phyloP scores from a whole-genome alignment of 2,888 invertebrate species.

The Odontocerum albicorne region DNA sequence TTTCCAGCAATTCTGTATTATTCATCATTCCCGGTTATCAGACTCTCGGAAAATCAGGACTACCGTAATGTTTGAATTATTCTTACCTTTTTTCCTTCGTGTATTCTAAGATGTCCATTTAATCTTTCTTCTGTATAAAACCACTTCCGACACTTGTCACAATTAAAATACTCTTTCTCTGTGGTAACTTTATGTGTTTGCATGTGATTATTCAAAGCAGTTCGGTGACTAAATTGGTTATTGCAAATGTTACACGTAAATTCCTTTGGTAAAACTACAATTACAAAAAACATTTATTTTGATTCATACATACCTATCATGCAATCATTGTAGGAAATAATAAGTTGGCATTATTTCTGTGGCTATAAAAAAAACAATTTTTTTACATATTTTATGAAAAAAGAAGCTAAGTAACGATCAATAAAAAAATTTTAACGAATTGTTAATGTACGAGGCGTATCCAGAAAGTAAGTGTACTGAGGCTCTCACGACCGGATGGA shows the following conservation, averaged over 20 bases:
- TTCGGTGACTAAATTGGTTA: conserved; percentile 14
- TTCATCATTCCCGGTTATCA: too few relatives aligned
- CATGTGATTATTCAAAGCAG: conserved; percentile 25
- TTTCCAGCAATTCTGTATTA: too few relatives aligned
- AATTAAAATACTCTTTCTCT: conserved; percentile 25
- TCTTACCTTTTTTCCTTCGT: conserved; percentile 28
- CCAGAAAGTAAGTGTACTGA: too few relatives aligned
- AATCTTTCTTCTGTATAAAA: conserved; percentile 27
- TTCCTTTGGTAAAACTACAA: conserved; percentile 14
- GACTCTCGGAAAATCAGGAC: too few relatives aligned
- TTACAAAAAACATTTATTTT: too few relatives aligned
- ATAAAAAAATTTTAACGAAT: too few relatives aligned
- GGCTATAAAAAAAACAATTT: too few relatives aligned
- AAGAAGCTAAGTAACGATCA: too few relatives aligned
- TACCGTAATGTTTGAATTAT: too few relatives aligned
- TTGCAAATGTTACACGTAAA: conserved; percentile 19
- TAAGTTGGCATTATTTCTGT: not conserved
- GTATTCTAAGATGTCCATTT: conserved; percentile 22
- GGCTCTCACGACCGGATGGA: too few relatives aligned
- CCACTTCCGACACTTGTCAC: conserved; percentile 25
- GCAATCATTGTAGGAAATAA: not conserved
- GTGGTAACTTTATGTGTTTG: conserved; percentile 22
- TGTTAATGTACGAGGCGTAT: too few relatives aligned
- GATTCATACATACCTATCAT: not conserved
- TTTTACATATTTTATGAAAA: too few relatives aligned